Percentiles rank a stretch among this genome's conserved stretches.
Evolutionary conservation across 2,888 invertebrate genomes (phyloP).

Genomic region (Crepidodera aurea): DNA sequence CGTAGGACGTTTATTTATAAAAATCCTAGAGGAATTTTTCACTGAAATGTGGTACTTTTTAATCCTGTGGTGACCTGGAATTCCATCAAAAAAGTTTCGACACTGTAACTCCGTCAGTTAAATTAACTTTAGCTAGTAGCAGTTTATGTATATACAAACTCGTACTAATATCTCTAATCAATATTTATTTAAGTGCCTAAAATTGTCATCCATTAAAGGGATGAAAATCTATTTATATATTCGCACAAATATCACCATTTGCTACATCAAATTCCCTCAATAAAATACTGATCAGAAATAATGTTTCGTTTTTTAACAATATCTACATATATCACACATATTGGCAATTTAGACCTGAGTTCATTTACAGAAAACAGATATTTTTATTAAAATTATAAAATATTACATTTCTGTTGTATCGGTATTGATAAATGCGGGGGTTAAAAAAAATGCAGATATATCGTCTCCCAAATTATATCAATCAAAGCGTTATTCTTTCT

Average conservation of each 20-base stretch:
- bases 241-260: conserved; percentile 3
- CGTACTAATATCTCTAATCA: conserved; percentile 16
- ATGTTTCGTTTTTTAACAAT: conserved; percentile 19
- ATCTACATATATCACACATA: conserved; percentile 22
- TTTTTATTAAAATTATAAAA: background rate
- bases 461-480: background rate
- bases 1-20: too few relatives aligned
- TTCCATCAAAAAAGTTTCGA: background rate
- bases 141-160: background rate
- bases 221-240: conserved; percentile 2
- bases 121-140: background rate
- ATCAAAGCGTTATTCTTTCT: background rate
- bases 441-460: background rate
- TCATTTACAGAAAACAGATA: conserved; percentile 14
- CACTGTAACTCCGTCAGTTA: background rate
- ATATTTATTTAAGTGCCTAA: conserved; percentile 14
- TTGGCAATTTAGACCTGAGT: conserved; percentile 15
- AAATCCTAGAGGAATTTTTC: too few relatives aligned
- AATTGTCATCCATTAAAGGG: conserved; percentile 7
- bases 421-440: background rate
- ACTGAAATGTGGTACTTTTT: too few relatives aligned
- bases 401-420: background rate
- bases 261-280: conserved; percentile 9
- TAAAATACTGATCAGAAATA: conserved; percentile 25
- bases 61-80: background rate